Evolutionary conservation across 2,113 vertebrate species (phyloP), one percentile per base, ranked within the genome.

Genomic region (Rutilus rutilus): DNA sequence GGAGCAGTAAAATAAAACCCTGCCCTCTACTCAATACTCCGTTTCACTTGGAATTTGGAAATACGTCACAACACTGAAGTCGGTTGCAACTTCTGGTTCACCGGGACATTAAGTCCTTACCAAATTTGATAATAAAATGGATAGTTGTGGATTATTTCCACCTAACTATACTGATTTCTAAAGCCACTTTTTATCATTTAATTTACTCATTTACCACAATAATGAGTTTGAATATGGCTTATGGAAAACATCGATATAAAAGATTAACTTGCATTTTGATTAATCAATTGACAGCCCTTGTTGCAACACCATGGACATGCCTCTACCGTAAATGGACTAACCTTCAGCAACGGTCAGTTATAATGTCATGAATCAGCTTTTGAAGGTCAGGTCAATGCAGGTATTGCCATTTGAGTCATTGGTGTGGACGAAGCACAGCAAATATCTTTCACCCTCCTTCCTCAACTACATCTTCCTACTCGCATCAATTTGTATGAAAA

Each of bases 311-410:
- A 15, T 27, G 23, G 19, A 21, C 50, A 57, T 27, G 14, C 5
- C 52, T 39, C 25, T 33, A 39, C 54, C 39, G 36, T 62, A 79
- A 79, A 27, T 23, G 11, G 14, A 62, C 36, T 64, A 64, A 45
- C 12, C 23, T 80, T 80, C 36, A 80, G n/a, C 50, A n/a, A 64
- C 25, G 9, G 39, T 80, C 57, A 80, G 15, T 64, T 27, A 39
- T 39, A 42, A 80, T 14, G 62, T 42, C 33, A 62, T 42, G 78
- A 62, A 78, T 12, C 54, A 60, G 19, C 12, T 39, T 78, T 25
- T 62, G 23, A 80, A 62, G 33, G 57, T 62, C 21, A 60, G 11
- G 77, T 62, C 36, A 80, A 39, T 47, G 30, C 7, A 4, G 10
- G 23, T 23, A 47, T 25, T 47, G 12, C 42, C n/a, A 75, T 74